These are phyloP conservation scores for Rafetus swinhoei DNA, from an alignment of 2,113 vertebrate genomes.

Conservation along the genomic window DNA sequence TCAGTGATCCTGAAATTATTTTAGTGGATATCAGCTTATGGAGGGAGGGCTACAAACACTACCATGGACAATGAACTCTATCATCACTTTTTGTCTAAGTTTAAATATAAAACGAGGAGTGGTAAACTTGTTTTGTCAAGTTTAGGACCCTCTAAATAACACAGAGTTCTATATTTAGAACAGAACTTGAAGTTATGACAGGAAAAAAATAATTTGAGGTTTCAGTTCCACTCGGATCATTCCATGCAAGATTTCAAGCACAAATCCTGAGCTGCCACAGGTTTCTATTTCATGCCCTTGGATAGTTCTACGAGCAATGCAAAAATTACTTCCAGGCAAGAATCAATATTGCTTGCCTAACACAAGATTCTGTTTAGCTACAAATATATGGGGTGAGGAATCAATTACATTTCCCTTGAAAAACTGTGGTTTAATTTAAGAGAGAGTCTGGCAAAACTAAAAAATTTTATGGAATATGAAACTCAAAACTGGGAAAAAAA, in stretches of 20 bases:
- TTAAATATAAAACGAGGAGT: slow-evolving; percentile 28
- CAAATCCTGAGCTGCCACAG: slow-evolving; percentile 44
- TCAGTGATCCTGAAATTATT: not conserved
- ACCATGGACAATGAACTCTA: not conserved
- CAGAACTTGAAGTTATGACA: slow-evolving; percentile 54
- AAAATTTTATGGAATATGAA: slow-evolving; percentile 47
- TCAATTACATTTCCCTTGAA: not conserved
- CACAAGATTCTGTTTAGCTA: slow-evolving; percentile 31
- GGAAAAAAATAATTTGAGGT: slow-evolving; percentile 46
- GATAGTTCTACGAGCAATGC: slow-evolving; percentile 50
- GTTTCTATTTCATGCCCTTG: slow-evolving; percentile 41
- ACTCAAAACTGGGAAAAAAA: not conserved
- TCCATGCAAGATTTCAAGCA: slow-evolving; percentile 64
- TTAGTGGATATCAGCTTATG: not conserved
- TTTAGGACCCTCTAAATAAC: slow-evolving; percentile 34
- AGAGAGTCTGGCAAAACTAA: slow-evolving; percentile 10
- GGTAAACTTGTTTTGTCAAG: slow-evolving; percentile 20
- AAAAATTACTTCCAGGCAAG: slow-evolving; percentile 64
- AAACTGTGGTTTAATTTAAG: not conserved
- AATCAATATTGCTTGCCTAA: slow-evolving; percentile 53
- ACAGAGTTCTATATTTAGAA: slow-evolving; percentile 52
- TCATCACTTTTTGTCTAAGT: slow-evolving; percentile 1
- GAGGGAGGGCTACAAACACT: not conserved
- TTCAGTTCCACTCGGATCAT: slow-evolving; percentile 61
- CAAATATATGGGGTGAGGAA: slow-evolving; percentile 35